phyloP scores from a whole-genome alignment of 1,140 invertebrate species.

The Solenopsis fugax region DNA sequence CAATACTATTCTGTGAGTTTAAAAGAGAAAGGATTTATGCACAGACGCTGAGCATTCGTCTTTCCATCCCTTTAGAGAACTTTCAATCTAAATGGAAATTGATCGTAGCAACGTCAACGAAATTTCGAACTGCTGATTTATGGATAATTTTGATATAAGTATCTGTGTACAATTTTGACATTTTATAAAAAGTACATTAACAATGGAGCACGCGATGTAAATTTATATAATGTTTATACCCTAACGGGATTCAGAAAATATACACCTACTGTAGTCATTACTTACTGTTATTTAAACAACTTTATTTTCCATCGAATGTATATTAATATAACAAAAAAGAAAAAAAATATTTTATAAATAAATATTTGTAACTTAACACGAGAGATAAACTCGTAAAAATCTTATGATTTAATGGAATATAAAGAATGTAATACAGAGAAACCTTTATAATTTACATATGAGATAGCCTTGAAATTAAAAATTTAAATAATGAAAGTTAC shows the following conservation, averaged over 20 bases:
- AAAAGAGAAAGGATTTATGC: constrained; percentile 12
- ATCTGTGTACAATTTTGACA: not conserved
- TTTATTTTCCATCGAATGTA: not conserved
- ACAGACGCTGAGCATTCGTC: not conserved
- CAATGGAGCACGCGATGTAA: too few relatives aligned
- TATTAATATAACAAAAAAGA: not conserved
- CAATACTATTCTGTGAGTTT: not conserved
- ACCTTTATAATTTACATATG: not conserved
- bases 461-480: too few relatives aligned
- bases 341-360: constrained; percentile 1
- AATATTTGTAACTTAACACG: not conserved
- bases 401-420: not conserved
- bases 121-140: not conserved
- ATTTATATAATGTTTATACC: too few relatives aligned
- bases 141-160: not conserved
- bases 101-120: constrained; percentile 1
- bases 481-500: too few relatives aligned
- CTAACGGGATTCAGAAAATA: too few relatives aligned
- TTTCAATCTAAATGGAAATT: constrained; percentile 4
- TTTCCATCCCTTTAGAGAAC: not conserved
- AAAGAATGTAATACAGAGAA: too few relatives aligned
- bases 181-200: not conserved
- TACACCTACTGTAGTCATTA: too few relatives aligned
- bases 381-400: not conserved
- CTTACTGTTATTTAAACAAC: not conserved